Evolutionary conservation across 2,888 invertebrate genomes (phyloP).

Genomic region (Gastracanthus pulcherrimus): DNA sequence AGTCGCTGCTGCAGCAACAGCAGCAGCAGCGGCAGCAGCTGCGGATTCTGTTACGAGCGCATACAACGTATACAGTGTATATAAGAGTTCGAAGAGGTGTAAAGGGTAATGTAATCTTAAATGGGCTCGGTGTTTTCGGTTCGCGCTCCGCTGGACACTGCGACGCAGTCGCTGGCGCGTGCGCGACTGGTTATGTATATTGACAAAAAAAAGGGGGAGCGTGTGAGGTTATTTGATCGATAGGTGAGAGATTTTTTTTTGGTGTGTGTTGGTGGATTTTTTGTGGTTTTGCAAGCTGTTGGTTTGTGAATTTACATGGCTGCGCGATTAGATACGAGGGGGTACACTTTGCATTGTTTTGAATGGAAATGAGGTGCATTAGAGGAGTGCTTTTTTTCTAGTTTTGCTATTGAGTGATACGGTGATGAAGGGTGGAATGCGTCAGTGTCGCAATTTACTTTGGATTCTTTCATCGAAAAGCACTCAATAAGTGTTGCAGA

Average conservation of each 20-base stretch:
- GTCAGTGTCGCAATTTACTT: background rate
- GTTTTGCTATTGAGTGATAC: background rate
- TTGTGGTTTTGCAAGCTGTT: background rate
- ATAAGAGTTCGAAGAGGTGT: background rate
- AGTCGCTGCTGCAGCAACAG: background rate
- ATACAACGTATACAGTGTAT: background rate
- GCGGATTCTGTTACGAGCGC: constrained; percentile 4
- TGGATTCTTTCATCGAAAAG: background rate
- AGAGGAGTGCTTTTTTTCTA: background rate
- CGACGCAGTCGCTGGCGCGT: too few relatives aligned
- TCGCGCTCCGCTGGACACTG: background rate
- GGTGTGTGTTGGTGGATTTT: background rate
- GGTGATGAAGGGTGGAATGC: background rate
- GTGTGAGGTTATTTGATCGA: background rate
- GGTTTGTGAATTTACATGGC: background rate
- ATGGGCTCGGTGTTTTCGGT: background rate
- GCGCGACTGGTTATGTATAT: background rate
- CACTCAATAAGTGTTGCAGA: background rate
- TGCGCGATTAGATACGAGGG: background rate
- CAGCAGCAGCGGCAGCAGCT: too few relatives aligned
- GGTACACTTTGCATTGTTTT: background rate
- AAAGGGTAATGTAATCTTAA: background rate
- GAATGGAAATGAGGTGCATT: background rate
- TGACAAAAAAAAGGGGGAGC: too few relatives aligned
- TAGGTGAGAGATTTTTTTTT: too few relatives aligned